Conservation (phyloP, 2,113 vertebrate species). For the Brachirus orientalis region DNA sequence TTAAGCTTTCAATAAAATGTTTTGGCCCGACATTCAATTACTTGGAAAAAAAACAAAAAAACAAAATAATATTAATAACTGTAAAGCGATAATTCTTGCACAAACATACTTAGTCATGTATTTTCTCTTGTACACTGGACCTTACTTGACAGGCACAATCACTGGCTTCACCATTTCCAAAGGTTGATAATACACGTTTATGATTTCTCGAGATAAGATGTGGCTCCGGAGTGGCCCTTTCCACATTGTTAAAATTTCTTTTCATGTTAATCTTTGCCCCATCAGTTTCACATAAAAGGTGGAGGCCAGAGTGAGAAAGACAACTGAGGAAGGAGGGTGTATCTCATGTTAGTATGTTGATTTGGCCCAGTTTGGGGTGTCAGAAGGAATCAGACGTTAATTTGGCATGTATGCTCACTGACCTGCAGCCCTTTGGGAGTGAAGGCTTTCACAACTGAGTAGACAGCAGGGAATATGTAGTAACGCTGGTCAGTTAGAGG, state of each 20-base stretch:
- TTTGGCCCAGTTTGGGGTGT: conserved; percentile 26
- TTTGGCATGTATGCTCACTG: conserved; percentile 30
- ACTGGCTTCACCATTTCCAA: conserved; percentile 51
- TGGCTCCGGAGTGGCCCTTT: conserved; percentile 24
- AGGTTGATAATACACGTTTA: conserved; percentile 64
- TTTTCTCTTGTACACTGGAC: too few species aligned
- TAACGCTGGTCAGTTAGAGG: too few species aligned
- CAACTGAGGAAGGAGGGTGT: not conserved
- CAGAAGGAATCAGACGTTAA: conserved; percentile 33
- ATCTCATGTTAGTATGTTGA: conserved; percentile 14
- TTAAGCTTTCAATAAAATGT: too few species aligned
- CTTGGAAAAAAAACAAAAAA: too few species aligned
- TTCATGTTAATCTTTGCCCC: conserved; percentile 11
- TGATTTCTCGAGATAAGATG: conserved; percentile 58
- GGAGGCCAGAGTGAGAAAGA: conserved; percentile 3
- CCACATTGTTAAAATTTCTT: conserved; percentile 9
- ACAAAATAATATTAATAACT: too few species aligned
- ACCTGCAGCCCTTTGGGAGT: conserved; percentile 36
- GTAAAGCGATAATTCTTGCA: too few species aligned
- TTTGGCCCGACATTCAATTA: too few species aligned
- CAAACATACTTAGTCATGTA: too few species aligned
- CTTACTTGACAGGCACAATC: conserved; percentile 30
- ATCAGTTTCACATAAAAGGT: conserved; percentile 16
- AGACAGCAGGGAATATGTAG: too few species aligned
- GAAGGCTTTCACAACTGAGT: conserved; percentile 19